Percentiles rank a stretch among this genome's conserved stretches.
Conservation (phyloP, 2,888 invertebrate species). For the Brachycybe producta region DNA sequence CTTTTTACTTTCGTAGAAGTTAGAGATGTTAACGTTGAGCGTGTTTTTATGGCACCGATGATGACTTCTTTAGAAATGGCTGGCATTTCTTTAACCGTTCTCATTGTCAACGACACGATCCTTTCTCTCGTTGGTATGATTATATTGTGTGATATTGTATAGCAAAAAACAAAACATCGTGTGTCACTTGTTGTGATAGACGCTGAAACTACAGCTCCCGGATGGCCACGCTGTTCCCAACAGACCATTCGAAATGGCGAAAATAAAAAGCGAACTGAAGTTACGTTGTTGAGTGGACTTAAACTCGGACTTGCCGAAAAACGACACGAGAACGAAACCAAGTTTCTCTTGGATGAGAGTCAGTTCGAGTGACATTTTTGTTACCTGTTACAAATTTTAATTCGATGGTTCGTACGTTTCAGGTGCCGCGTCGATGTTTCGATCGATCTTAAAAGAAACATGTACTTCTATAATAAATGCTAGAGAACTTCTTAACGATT, state of each 20-base stretch:
- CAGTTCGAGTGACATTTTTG: no score
- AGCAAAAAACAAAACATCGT: not conserved
- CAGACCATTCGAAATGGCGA: slow-evolving; percentile 22
- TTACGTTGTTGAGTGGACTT: not conserved
- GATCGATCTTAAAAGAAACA: slow-evolving; percentile 20
- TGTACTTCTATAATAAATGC: slow-evolving; percentile 44
- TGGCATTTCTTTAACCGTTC: slow-evolving; percentile 59
- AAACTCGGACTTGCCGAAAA: not conserved
- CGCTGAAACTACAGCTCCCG: slow-evolving; percentile 43
- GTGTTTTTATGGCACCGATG: slow-evolving; percentile 45
- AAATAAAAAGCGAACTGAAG: slow-evolving; percentile 7
- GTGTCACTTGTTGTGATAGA: slow-evolving; percentile 33
- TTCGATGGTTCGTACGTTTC: no score
- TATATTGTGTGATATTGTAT: not conserved
- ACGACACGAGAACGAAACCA: not conserved
- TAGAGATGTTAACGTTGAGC: slow-evolving; percentile 39
- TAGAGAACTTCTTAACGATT: slow-evolving; percentile 44
- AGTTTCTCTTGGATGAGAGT: not conserved
- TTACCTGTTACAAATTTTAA: no score
- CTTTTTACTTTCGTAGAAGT: slow-evolving; percentile 29
- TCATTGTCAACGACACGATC: slow-evolving; percentile 28
- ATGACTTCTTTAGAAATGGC: slow-evolving; percentile 66
- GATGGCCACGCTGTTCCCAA: slow-evolving; percentile 44
- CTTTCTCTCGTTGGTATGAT: slow-evolving; percentile 17
- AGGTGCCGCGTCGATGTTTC: not conserved